Conservation (phyloP, 2,797 vertebrate genomes). For the Pteropus rufus region DNA sequence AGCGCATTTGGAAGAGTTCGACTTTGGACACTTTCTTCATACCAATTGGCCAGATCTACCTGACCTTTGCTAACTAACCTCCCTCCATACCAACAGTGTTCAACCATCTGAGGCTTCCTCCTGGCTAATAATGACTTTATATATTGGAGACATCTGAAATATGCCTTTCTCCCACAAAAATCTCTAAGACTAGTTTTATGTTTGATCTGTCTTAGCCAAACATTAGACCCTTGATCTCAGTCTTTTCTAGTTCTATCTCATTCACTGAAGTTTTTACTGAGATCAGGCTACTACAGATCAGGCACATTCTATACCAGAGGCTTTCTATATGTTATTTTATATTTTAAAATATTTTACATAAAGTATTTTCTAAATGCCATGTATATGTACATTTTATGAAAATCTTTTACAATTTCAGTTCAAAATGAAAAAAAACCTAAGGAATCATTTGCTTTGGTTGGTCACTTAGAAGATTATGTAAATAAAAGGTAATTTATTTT, state of each 20-base stretch:
- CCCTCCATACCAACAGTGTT: neutral
- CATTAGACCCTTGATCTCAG: neutral
- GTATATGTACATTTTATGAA: neutral
- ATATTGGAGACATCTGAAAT: neutral
- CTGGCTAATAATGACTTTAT: neutral
- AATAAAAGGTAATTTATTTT: conserved; percentile 47
- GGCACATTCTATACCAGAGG: neutral
- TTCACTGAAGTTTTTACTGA: neutral
- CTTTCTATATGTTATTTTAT: neutral
- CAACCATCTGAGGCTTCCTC: neutral
- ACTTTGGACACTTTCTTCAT: neutral
- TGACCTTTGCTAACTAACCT: neutral
- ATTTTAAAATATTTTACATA: neutral
- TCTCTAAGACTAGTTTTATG: neutral
- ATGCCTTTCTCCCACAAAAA: neutral
- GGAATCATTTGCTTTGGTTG: neutral
- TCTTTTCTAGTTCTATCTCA: neutral
- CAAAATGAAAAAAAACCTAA: neutral
- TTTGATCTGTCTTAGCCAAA: neutral
- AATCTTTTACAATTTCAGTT: conserved; percentile 62
- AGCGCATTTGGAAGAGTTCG: neutral
- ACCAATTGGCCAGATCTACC: neutral
- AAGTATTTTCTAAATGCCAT: neutral
- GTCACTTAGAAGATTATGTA: neutral
- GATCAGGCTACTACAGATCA: neutral